Conservation (phyloP, 2,797 vertebrate species). For the Xenentodon cancila region DNA sequence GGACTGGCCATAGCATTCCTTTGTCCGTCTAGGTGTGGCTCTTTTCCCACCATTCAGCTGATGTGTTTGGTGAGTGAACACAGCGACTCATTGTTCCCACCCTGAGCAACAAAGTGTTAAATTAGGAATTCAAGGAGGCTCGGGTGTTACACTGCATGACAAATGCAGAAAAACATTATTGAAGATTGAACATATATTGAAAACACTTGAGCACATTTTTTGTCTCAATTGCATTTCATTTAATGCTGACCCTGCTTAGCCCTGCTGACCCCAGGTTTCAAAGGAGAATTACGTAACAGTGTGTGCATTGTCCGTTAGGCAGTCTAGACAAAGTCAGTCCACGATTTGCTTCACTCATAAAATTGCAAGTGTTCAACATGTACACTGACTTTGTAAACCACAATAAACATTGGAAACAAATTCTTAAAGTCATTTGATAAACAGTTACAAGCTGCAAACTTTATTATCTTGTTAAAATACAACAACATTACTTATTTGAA, state of each 20-base stretch:
- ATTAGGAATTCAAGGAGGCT: constrained; percentile 42
- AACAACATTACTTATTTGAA: too few species aligned
- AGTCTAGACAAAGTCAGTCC: constrained; percentile 33
- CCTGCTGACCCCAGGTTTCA: constrained; percentile 9
- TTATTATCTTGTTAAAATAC: too few species aligned
- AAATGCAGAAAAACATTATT: constrained; percentile 8
- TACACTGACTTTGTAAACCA: neutral
- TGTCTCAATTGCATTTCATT: constrained; percentile 1
- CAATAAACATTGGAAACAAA: neutral
- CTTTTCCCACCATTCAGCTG: constrained; percentile 70
- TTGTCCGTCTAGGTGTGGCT: constrained; percentile 65
- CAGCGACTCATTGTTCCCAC: constrained; percentile 56
- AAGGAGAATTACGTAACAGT: constrained; percentile 49
- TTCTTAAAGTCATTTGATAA: too few species aligned
- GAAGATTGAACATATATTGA: constrained; percentile 3
- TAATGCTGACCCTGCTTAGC: constrained; percentile 18
- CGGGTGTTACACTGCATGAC: constrained; percentile 12
- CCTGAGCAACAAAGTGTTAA: constrained; percentile 36
- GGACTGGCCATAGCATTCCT: constrained; percentile 45
- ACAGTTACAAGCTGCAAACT: too few species aligned
- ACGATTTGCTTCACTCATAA: constrained; percentile 17
- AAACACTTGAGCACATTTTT: neutral
- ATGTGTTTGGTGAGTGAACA: constrained; percentile 56
- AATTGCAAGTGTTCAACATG: constrained; percentile 6
- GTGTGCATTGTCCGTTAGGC: constrained; percentile 50